Evolutionary conservation across 2,888 invertebrate species (phyloP).

Genomic region (Zygaena filipendulae): DNA sequence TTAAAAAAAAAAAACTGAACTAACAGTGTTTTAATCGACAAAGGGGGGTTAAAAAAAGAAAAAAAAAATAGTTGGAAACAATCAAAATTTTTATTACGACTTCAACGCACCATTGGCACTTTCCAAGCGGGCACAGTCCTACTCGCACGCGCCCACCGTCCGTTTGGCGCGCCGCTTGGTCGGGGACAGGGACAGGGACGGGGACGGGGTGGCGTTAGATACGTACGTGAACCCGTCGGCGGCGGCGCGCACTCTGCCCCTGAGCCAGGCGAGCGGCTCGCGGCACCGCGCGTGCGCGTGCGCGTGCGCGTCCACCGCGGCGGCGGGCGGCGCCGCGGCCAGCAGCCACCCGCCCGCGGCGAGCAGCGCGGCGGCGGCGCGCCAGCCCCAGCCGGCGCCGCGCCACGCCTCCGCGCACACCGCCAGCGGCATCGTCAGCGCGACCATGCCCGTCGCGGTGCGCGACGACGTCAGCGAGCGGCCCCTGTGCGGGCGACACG

Average conservation of each 20-base stretch:
- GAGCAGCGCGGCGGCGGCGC: slow-evolving; percentile 21
- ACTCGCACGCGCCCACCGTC: too few species aligned
- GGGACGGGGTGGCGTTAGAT: too few species aligned
- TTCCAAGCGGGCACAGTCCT: too few species aligned
- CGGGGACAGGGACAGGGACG: too few species aligned
- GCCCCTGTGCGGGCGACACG: slow-evolving; percentile 85
- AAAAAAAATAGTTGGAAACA: too few species aligned
- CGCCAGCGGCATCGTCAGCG: slow-evolving; percentile 89
- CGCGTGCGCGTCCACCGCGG: slow-evolving; percentile 48
- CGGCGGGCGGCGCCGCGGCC: slow-evolving; percentile 29
- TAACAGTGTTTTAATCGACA: too few species aligned
- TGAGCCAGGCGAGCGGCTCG: slow-evolving; percentile 24
- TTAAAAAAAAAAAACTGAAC: too few species aligned
- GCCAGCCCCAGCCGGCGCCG: slow-evolving; percentile 22
- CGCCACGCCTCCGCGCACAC: slow-evolving; percentile 78
- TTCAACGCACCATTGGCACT: too few species aligned
- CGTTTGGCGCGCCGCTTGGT: too few species aligned
- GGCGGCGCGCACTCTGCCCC: slow-evolving; percentile 24
- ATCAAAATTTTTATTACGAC: too few species aligned
- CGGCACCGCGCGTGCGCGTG: slow-evolving; percentile 28
- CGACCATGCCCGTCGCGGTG: slow-evolving; percentile 87
- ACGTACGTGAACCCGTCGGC: slow-evolving; percentile 44
- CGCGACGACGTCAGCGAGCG: slow-evolving; percentile 93
- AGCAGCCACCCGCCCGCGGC: slow-evolving; percentile 12
- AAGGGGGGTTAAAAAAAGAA: too few species aligned